Evolutionary conservation across 2,888 invertebrate species (phyloP).

Genomic region (Thecocarcelia acutangulata): DNA sequence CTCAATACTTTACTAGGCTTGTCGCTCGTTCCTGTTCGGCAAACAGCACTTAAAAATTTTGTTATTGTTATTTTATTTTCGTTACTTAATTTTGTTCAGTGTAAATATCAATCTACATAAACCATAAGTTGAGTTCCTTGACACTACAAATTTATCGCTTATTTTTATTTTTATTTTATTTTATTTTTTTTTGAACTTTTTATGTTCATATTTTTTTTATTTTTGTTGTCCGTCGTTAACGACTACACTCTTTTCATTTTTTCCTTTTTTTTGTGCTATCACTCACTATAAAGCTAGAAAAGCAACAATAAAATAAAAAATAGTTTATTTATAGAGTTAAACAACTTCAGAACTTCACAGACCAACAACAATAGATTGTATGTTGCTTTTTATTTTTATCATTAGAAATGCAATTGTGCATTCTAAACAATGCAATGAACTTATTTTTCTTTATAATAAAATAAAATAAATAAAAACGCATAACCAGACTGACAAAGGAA

Average conservation of each 20-base stretch:
- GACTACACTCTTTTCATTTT: not conserved
- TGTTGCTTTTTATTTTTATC: constrained; percentile 40
- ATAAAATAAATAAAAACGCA: too few relatives aligned
- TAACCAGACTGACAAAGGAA: not conserved
- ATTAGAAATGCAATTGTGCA: constrained; percentile 61
- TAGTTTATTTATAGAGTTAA: constrained; percentile 58
- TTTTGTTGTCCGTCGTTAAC: not conserved
- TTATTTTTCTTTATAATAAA: constrained; percentile 8
- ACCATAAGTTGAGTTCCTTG: constrained; percentile 47
- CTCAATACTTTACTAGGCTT: too few relatives aligned
- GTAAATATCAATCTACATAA: not conserved
- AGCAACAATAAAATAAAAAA: constrained; percentile 36
- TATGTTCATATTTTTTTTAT: not conserved
- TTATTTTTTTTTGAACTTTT: constrained; percentile 2
- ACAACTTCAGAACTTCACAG: constrained; percentile 44
- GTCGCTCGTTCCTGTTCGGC: too few relatives aligned
- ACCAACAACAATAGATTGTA: constrained; percentile 47
- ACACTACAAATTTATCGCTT: constrained; percentile 52
- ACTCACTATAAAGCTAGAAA: constrained; percentile 14
- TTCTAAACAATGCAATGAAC: constrained; percentile 67
- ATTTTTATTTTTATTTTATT: constrained; percentile 3
- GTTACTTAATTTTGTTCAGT: too few relatives aligned
- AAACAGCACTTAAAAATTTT: too few relatives aligned
- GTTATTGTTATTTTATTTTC: too few relatives aligned
- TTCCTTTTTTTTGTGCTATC: constrained; percentile 9